Percentiles rank a stretch among this genome's conserved stretches.
phyloP scores from a whole-genome alignment of 2,113 vertebrate species.

The Pipra filicauda region DNA sequence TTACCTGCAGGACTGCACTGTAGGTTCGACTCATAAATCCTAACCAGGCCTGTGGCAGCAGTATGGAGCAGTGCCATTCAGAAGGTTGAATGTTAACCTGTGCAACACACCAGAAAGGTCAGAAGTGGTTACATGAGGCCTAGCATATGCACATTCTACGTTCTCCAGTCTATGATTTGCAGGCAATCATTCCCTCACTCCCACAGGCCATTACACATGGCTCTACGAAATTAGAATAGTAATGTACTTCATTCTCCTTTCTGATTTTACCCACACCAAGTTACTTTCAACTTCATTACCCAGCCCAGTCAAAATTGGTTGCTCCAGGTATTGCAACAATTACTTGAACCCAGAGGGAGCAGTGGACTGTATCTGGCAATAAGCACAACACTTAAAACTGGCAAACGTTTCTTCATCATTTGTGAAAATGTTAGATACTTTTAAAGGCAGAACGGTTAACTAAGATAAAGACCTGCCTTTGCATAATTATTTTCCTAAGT shows the following conservation, averaged over 20 bases:
- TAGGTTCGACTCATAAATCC: constrained; percentile 89
- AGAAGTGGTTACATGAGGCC: background rate
- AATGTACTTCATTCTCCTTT: background rate
- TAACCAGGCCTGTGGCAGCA: constrained; percentile 90
- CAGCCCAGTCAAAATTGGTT: background rate
- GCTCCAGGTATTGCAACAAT: background rate
- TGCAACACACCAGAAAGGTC: background rate
- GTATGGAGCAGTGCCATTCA: constrained; percentile 91
- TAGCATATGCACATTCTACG: background rate
- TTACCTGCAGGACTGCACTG: constrained; percentile 88
- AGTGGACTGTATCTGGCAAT: background rate
- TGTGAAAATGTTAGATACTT: background rate
- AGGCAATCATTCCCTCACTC: background rate
- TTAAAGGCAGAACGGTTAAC: background rate
- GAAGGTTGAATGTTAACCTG: constrained; percentile 95
- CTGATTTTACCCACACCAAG: background rate
- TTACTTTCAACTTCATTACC: background rate
- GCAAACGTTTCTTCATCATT: background rate
- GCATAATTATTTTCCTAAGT: background rate
- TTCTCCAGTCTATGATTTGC: background rate
- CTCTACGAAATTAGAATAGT: background rate
- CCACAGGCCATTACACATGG: background rate
- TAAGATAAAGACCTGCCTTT: background rate
- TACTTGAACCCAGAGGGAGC: background rate
- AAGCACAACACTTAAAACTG: background rate